phyloP scores from a whole-genome alignment of 2,113 vertebrate species.

The Prolemur simus region DNA sequence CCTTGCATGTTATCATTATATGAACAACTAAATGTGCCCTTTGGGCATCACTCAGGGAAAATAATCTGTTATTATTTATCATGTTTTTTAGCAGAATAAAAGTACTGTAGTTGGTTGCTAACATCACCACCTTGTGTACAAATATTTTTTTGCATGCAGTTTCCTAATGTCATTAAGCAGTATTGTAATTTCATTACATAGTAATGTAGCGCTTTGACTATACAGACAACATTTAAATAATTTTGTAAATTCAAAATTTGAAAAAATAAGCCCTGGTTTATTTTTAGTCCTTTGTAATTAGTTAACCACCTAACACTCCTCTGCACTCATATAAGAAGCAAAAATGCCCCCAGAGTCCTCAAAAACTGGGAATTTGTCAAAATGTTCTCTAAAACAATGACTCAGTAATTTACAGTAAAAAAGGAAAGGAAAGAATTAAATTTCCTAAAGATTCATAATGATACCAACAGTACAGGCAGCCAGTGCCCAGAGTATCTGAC shows the following conservation, averaged over 20 bases:
- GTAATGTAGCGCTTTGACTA: slow-evolving; percentile 31
- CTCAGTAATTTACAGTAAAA: slow-evolving; percentile 30
- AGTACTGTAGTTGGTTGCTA: slow-evolving; percentile 81
- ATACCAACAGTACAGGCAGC: neutral
- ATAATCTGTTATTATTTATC: slow-evolving; percentile 77
- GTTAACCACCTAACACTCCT: slow-evolving; percentile 9
- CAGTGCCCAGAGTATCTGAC: neutral
- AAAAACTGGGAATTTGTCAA: slow-evolving; percentile 28
- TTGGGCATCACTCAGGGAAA: slow-evolving; percentile 57
- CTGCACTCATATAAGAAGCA: slow-evolving; percentile 23
- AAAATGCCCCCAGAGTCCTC: neutral
- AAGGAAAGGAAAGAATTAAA: slow-evolving; percentile 14
- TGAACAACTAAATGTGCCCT: slow-evolving; percentile 37
- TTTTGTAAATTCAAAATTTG: slow-evolving; percentile 58
- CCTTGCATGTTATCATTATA: neutral
- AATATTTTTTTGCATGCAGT: slow-evolving; percentile 87
- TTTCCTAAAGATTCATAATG: slow-evolving; percentile 11
- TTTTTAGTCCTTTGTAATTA: slow-evolving; percentile 50
- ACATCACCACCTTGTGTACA: slow-evolving; percentile 92
- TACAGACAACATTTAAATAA: slow-evolving; percentile 55
- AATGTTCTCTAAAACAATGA: slow-evolving; percentile 22
- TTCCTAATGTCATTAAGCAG: slow-evolving; percentile 69
- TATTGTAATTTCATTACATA: slow-evolving; percentile 64
- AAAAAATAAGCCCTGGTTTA: slow-evolving; percentile 50
- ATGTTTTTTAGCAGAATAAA: slow-evolving; percentile 69